Conservation (phyloP, 2,888 invertebrate genomes). For the Carabus problematicus region DNA sequence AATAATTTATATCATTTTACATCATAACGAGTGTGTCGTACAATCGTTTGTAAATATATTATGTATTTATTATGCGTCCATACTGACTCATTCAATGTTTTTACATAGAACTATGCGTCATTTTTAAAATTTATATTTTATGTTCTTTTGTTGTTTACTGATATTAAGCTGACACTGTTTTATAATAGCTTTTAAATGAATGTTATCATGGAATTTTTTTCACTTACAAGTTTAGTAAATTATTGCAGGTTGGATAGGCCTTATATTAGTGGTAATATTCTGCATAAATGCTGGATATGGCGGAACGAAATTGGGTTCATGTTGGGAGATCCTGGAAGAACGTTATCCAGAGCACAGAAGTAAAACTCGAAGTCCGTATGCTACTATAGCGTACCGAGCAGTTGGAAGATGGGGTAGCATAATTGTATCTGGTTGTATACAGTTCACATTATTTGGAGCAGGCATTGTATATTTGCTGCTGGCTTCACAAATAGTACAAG, state of each 20-base stretch:
- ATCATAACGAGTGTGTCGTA: no score
- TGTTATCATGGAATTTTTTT: not conserved
- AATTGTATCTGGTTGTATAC: constrained; percentile 67
- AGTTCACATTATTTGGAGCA: constrained; percentile 72
- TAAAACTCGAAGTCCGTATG: constrained; percentile 70
- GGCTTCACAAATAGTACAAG: constrained; percentile 70
- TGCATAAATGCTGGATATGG: constrained; percentile 70
- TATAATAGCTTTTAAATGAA: no score
- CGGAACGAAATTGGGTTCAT: constrained; percentile 70
- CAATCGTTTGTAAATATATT: no score
- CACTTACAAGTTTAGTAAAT: not conserved
- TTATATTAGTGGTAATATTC: constrained; percentile 67
- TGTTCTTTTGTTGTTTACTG: no score
- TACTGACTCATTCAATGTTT: no score
- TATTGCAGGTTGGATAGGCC: constrained; percentile 70
- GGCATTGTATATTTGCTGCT: constrained; percentile 71
- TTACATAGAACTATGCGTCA: no score
- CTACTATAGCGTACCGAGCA: constrained; percentile 70
- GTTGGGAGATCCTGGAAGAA: constrained; percentile 74
- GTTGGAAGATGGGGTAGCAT: constrained; percentile 68
- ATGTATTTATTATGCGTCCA: no score
- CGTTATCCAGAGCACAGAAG: constrained; percentile 67
- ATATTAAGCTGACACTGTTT: no score
- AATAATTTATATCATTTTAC: no score
- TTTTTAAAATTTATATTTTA: no score